Evolutionary conservation across 2,888 invertebrate genomes (phyloP), one percentile per base, ranked within the genome.

Genomic region (Folsomia manolachei): DNA sequence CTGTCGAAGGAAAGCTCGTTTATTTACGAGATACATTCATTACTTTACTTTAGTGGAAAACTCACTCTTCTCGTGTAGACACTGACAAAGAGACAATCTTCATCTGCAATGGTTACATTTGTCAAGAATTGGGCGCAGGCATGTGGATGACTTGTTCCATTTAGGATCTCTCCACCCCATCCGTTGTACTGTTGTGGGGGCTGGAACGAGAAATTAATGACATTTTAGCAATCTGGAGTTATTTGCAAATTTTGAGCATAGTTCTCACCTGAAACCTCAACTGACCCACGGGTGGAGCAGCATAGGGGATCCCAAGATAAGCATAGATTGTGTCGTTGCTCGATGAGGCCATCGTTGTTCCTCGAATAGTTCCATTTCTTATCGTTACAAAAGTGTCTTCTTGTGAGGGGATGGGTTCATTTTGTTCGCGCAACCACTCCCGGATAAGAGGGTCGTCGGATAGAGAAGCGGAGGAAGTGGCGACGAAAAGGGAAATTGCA

Each of bases 81-180:
- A 63, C 66, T 68, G 21, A 75, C 61, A 52, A 56, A 75, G 0
- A 77, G 63, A 51, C 77, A 77, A 64, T 75, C 71, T 18, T 77
- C 77, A 14, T n/a, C 21, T 2, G 74, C 63, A 18, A 51, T 21
- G 0, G 73, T 73, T 1, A 68, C 27, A 25, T 73, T 73, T 1
- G 71, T 69, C 2, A 51, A 21, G 51, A 27, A 74, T 39, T 75
- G 75, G 0, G 73, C 61, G 24, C 75, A 75, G 2, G 75, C 62
- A 18, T 71, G 27, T 1, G 75, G 75, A 18, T 75, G 75, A 7
- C 25, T 39, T 0, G 71, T 69, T 14, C 70, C 75, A 11, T 71
- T 23, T n/a, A 24, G 62, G n/a, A 24, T 69, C n/a, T 19, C 69
- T 1, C 39, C 60, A 19, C 71, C 71, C 69, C 69, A 71, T 1